phyloP scores from a whole-genome alignment of 1,140 invertebrate species.

The Sweltsa coloradensis region DNA sequence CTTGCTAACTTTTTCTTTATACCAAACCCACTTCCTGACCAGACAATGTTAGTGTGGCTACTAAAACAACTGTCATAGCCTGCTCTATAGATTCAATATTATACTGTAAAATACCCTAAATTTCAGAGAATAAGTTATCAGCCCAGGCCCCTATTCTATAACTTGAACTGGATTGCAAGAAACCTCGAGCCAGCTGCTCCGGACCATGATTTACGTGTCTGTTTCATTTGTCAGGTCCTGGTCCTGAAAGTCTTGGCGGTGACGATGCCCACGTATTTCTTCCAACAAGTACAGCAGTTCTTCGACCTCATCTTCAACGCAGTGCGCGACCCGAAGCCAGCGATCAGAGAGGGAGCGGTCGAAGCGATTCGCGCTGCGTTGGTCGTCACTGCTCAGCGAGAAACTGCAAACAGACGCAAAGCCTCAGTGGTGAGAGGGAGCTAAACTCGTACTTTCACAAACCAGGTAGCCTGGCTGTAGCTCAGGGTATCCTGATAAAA shows the following conservation, averaged over 20 bases:
- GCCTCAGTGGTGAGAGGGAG: conserved; percentile 61
- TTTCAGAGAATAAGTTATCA: too few relatives aligned
- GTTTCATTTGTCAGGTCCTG: conserved; percentile 43
- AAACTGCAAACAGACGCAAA: conserved; percentile 82
- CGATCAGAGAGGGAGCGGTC: conserved; percentile 82
- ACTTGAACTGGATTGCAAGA: too few relatives aligned
- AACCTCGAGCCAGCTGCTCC: too few relatives aligned
- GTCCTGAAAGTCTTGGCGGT: conserved; percentile 88
- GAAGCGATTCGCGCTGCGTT: conserved; percentile 86
- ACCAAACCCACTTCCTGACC: too few relatives aligned
- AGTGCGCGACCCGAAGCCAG: conserved; percentile 82
- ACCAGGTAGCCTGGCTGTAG: too few relatives aligned
- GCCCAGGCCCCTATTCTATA: too few relatives aligned
- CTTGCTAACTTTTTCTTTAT: too few relatives aligned
- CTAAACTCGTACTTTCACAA: not conserved
- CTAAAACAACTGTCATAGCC: too few relatives aligned
- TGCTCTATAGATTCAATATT: too few relatives aligned
- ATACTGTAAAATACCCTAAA: too few relatives aligned
- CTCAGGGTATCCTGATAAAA: too few relatives aligned
- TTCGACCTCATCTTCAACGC: conserved; percentile 93
- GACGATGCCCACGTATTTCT: conserved; percentile 95
- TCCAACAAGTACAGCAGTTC: conserved; percentile 92
- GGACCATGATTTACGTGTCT: conserved; percentile 1
- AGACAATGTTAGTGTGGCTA: too few relatives aligned
- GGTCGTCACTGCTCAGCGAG: conserved; percentile 86